These are phyloP conservation scores for Amphiprion ocellaris DNA, from an alignment of 2,113 vertebrate species.

Conservation along the genomic window DNA sequence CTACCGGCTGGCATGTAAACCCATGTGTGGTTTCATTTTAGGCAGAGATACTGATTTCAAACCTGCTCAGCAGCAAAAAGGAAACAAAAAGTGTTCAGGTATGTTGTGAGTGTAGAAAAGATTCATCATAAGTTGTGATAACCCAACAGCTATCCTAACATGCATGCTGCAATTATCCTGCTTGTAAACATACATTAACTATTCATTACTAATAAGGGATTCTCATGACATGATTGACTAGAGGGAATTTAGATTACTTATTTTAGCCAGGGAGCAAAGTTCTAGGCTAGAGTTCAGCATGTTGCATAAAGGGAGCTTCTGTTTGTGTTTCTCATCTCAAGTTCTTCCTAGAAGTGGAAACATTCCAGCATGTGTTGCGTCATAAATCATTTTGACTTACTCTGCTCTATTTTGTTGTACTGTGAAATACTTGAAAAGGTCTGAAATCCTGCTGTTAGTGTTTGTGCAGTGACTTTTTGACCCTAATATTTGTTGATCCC, in stretches of 20 bases:
- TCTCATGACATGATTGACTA: conserved; percentile 22
- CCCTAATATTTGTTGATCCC: conserved; percentile 8
- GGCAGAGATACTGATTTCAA: conserved; percentile 77
- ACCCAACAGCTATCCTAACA: conserved; percentile 57
- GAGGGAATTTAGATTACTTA: background rate
- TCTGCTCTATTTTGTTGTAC: conserved; percentile 22
- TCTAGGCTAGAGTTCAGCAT: conserved; percentile 15
- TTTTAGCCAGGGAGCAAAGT: background rate
- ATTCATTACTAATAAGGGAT: conserved; percentile 38
- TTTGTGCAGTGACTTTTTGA: conserved; percentile 25
- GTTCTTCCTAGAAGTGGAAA: background rate
- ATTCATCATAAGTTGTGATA: conserved; percentile 5
- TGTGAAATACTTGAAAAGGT: background rate
- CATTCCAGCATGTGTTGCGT: conserved; percentile 41
- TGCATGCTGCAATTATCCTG: conserved; percentile 62
- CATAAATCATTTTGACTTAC: background rate
- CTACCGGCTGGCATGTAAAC: conserved; percentile 62
- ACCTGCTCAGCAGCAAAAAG: conserved; percentile 71
- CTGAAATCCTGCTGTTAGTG: conserved; percentile 23
- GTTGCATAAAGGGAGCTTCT: background rate
- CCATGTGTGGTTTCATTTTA: conserved; percentile 80
- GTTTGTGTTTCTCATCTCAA: background rate
- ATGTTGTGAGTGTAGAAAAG: conserved; percentile 67
- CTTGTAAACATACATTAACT: conserved; percentile 35
- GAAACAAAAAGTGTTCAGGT: conserved; percentile 66